Evolutionary conservation across 2,113 vertebrate species (phyloP).

Genomic region (Forbesichthys agassizii): DNA sequence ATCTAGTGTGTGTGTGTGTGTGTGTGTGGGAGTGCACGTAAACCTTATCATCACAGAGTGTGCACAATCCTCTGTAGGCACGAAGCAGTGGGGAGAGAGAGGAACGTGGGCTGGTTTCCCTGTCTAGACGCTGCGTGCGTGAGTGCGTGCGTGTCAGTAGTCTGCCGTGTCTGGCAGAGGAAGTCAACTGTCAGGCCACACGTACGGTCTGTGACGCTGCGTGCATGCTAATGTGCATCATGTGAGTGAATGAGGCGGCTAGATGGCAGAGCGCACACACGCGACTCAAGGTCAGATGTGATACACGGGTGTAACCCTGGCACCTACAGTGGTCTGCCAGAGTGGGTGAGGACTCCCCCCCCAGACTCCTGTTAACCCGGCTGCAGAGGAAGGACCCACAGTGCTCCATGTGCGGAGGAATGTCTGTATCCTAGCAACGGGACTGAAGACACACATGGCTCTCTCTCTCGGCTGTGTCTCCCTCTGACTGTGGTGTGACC

Average conservation of each 20-base stretch:
- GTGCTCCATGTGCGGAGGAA: constrained; percentile 38
- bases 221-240: background rate
- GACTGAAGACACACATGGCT: constrained; percentile 35
- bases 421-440: constrained; percentile 60
- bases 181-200: background rate
- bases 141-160: constrained; percentile 19
- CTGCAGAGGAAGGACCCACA: constrained; percentile 23
- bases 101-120: background rate
- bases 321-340: background rate
- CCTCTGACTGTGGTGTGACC: too few relatives aligned
- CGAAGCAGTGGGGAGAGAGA: constrained; percentile 8
- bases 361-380: constrained; percentile 10
- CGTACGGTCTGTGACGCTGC: background rate
- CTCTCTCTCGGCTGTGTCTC: background rate
- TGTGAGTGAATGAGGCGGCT: too few relatives aligned
- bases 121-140: constrained; percentile 29
- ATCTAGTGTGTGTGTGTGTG: background rate
- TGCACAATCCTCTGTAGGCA: constrained; percentile 42
- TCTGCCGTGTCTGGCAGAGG: background rate
- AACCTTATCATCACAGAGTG: constrained; percentile 29
- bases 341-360: background rate
- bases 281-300: background rate
- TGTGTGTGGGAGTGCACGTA: background rate
- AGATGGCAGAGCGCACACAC: background rate
- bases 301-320: background rate